Evolutionary conservation across 92 coral and sea anemone genomes (phyloP).

Genomic region (Siderastrea radians): DNA sequence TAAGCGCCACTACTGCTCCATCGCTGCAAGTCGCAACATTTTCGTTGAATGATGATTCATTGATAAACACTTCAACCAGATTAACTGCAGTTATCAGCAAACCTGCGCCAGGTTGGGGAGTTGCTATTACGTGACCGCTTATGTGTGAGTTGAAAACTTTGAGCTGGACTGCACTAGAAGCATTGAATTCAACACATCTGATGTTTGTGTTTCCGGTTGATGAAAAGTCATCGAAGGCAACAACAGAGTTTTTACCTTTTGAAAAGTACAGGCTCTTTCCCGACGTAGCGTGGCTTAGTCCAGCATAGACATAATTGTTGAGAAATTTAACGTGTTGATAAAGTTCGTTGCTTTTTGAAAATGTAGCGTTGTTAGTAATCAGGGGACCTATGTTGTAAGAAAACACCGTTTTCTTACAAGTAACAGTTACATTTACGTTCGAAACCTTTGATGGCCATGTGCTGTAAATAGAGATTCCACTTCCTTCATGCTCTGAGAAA

Average conservation of each 20-base stretch:
- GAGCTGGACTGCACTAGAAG: neutral
- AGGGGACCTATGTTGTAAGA: neutral
- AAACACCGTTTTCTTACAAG: neutral
- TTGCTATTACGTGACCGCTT: neutral
- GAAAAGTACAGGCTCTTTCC: conserved; percentile 1
- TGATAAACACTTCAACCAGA: neutral
- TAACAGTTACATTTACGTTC: neutral
- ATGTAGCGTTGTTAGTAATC: neutral
- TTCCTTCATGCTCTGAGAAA: neutral
- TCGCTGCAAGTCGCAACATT: neutral
- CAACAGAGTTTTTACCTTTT: neutral
- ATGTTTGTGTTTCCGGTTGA: neutral
- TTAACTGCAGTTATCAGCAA: neutral
- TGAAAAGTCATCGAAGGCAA: neutral
- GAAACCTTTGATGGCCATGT: neutral
- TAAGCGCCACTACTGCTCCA: conserved; percentile 1
- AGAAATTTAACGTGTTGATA: conserved; percentile 2
- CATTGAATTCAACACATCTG: neutral
- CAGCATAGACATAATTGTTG: neutral
- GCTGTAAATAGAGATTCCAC: conserved; percentile 1
- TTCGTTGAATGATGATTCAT: neutral
- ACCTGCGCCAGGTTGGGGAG: neutral
- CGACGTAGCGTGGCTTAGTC: neutral
- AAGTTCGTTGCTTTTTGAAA: conserved; percentile 14
- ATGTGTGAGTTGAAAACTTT: neutral